These are phyloP conservation scores for Gallinago nigripennis DNA, from an alignment of 2,797 vertebrate genomes.

Conservation along the genomic window DNA sequence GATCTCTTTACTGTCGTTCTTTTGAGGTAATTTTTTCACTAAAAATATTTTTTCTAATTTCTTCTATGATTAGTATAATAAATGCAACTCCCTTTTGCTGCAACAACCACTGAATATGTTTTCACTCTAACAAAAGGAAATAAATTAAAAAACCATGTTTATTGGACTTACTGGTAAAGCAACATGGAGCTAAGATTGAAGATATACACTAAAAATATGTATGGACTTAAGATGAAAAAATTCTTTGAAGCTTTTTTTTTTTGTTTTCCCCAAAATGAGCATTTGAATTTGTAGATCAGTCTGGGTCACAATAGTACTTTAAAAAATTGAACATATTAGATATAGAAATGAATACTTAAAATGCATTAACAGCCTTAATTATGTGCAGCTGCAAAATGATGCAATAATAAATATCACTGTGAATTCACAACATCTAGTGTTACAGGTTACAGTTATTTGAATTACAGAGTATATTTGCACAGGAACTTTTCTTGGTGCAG, in stretches of 20 bases:
- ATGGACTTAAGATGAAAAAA: neutral
- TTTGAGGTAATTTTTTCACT: neutral
- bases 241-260: rapidly evolving
- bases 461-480: neutral
- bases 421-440: neutral
- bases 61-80: neutral
- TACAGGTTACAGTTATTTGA: neutral
- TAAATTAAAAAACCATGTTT: neutral
- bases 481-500: neutral
- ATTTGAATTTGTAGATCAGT: neutral
- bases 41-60: neutral
- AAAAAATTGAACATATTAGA: neutral
- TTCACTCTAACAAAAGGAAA: neutral
- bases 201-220: neutral
- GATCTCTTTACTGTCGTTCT: neutral
- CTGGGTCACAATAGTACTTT: neutral
- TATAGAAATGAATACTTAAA: neutral
- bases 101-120: neutral
- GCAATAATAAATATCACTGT: neutral
- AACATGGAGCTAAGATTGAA: neutral
- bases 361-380: neutral
- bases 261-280: neutral
- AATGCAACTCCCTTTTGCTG: neutral
- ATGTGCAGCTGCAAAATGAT: neutral
- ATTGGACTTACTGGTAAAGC: neutral